A percentile compares a stretch with the other conserved stretches of the same genome.
Evolutionary conservation across 2,888 invertebrate species (phyloP).

Genomic region (Oscheius sp.): DNA sequence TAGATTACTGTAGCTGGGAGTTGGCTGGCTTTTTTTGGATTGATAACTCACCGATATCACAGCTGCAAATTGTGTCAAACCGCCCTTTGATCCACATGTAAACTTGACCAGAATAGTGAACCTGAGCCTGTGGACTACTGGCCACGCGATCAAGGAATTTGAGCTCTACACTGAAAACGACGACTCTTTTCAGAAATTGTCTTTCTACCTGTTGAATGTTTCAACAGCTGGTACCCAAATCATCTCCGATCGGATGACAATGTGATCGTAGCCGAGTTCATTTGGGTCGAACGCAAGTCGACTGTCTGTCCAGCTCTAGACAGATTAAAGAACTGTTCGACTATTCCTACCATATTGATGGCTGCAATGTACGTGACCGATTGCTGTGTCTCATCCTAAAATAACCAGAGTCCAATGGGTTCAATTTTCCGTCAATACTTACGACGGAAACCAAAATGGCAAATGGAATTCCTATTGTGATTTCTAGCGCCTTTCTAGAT

Average conservation of each 20-base stretch:
- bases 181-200: not conserved
- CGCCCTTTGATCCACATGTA: constrained; percentile 23
- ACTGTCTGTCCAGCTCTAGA: constrained; percentile 14
- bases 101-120: constrained; percentile 13
- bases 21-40: no score
- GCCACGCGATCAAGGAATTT: constrained; percentile 23
- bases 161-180: constrained; percentile 10
- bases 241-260: constrained; percentile 2
- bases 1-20: not conserved
- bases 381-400: constrained; percentile 20
- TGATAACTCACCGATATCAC: constrained; percentile 6
- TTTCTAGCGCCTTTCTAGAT: not conserved
- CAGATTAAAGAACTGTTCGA: no score
- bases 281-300: constrained; percentile 7
- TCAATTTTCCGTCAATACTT: not conserved
- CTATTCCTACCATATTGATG: constrained; percentile 1
- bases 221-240: constrained; percentile 18
- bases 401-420: not conserved
- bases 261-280: constrained; percentile 13
- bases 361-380: constrained; percentile 19
- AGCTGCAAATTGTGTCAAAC: constrained; percentile 21
- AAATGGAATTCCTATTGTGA: constrained; percentile 2
- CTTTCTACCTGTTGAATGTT: constrained; percentile 17
- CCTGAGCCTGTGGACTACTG: constrained; percentile 5
- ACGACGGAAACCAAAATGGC: constrained; percentile 24